phyloP scores from a whole-genome alignment of 2,113 vertebrate species.

The Mus pahari region DNA sequence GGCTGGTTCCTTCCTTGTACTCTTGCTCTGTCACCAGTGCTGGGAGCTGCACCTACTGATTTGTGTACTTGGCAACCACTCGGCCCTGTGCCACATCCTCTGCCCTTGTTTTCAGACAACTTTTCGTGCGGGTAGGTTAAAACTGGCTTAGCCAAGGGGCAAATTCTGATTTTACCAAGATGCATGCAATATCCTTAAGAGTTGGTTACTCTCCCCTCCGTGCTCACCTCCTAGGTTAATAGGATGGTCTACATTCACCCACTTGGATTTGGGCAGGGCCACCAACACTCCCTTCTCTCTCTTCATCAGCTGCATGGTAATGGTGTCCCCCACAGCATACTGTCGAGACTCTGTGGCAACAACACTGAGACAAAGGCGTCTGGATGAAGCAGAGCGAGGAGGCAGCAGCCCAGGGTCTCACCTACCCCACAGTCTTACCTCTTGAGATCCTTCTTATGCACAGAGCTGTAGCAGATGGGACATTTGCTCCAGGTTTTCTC shows the following conservation, averaged over 20 bases:
- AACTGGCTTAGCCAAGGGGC: constrained; percentile 5
- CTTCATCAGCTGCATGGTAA: constrained; percentile 98
- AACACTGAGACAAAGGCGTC: constrained; percentile 88
- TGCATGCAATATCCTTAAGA: neutral
- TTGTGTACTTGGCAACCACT: neutral
- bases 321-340: constrained; percentile 93
- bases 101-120: neutral
- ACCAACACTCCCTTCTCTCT: constrained; percentile 96
- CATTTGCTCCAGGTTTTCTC: constrained; percentile 98
- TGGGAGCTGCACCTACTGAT: neutral
- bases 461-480: constrained; percentile 97
- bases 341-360: constrained; percentile 96
- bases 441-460: constrained; percentile 95
- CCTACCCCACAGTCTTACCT: constrained; percentile 87
- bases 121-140: neutral
- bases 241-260: constrained; percentile 95
- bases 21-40: neutral
- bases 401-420: neutral
- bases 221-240: constrained; percentile 93
- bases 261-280: constrained; percentile 95
- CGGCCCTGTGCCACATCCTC: neutral
- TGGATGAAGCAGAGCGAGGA: constrained; percentile 30
- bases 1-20: neutral
- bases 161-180: neutral
- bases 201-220: neutral